Evolutionary conservation across 37 sponge, comb jelly and placozoan genomes (phyloP).

Genomic region (Axinella damicornis): DNA sequence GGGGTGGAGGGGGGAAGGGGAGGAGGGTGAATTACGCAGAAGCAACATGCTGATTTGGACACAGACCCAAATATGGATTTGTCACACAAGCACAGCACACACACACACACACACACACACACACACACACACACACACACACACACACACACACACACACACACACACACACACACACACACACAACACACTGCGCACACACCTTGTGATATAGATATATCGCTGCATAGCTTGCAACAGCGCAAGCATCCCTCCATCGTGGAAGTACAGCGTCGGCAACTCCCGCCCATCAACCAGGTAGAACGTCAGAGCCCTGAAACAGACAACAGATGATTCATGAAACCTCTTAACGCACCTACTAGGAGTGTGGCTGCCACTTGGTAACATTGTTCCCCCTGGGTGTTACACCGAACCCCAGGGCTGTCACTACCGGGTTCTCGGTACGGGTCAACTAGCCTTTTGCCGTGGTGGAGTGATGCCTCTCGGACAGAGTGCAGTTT

Average conservation of each 20-base stretch:
- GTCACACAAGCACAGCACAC: not conserved
- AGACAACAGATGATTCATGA: no score
- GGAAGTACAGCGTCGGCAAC: constrained; percentile 75
- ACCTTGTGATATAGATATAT: constrained; percentile 50
- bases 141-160: not conserved
- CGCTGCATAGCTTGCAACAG: constrained; percentile 52
- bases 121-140: constrained; percentile 27
- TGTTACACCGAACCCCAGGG: no score
- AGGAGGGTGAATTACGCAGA: no score
- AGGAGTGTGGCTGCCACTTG: no score
- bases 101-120: not conserved
- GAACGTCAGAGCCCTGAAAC: constrained; percentile 55
- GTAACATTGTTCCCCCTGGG: no score
- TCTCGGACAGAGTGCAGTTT: constrained; percentile 51
- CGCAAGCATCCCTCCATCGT: constrained; percentile 73
- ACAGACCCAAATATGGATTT: no score
- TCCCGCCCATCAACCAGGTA: constrained; percentile 41
- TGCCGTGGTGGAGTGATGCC: not conserved
- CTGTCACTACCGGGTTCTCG: no score
- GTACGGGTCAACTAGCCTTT: not conserved
- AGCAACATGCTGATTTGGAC: no score
- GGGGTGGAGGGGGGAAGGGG: not conserved
- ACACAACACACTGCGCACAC: no score
- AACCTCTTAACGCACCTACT: no score
- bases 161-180: not conserved